Evolutionary conservation across 2,797 vertebrate genomes (phyloP).

Genomic region (Helostoma temminkii): DNA sequence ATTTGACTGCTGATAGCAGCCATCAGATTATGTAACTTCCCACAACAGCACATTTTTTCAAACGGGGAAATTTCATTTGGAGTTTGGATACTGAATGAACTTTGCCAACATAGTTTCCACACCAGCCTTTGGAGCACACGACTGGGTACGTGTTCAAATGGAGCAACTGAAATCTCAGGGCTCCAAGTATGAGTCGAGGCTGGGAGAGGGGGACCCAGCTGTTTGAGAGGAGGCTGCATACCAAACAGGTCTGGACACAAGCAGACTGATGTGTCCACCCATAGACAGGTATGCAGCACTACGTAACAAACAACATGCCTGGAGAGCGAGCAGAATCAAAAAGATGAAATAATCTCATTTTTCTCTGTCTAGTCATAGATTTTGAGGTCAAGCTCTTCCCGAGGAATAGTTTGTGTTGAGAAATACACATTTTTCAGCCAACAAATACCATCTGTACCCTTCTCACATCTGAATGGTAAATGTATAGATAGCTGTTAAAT

Average conservation of each 20-base stretch:
- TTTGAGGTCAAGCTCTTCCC: slow-evolving; percentile 10
- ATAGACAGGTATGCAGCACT: slow-evolving; percentile 69
- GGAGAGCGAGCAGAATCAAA: slow-evolving; percentile 39
- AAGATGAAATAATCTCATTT: slow-evolving; percentile 19
- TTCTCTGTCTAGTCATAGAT: slow-evolving; percentile 21
- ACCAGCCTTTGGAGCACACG: slow-evolving; percentile 4
- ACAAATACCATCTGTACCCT: too few species aligned
- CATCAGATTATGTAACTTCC: slow-evolving; percentile 38
- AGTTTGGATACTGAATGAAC: slow-evolving; percentile 8
- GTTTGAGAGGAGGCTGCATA: slow-evolving; percentile 75
- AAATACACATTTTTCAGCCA: background rate
- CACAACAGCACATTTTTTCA: slow-evolving; percentile 35
- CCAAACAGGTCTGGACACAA: slow-evolving; percentile 87
- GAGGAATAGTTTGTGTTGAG: background rate
- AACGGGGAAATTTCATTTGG: slow-evolving; percentile 32
- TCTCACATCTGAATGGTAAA: background rate
- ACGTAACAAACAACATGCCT: slow-evolving; percentile 56
- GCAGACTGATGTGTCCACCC: slow-evolving; percentile 76
- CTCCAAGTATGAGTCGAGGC: slow-evolving; percentile 37
- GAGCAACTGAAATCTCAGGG: slow-evolving; percentile 44
- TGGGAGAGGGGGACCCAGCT: slow-evolving; percentile 57
- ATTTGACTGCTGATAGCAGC: slow-evolving; percentile 31
- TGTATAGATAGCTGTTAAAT: background rate
- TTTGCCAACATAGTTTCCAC: slow-evolving; percentile 38
- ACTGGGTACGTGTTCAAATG: slow-evolving; percentile 25